Percentiles rank a stretch among this genome's conserved stretches.
These are phyloP conservation scores for Zosterops pallidus DNA, from an alignment of 2,113 vertebrate genomes.

Conservation along the genomic window DNA sequence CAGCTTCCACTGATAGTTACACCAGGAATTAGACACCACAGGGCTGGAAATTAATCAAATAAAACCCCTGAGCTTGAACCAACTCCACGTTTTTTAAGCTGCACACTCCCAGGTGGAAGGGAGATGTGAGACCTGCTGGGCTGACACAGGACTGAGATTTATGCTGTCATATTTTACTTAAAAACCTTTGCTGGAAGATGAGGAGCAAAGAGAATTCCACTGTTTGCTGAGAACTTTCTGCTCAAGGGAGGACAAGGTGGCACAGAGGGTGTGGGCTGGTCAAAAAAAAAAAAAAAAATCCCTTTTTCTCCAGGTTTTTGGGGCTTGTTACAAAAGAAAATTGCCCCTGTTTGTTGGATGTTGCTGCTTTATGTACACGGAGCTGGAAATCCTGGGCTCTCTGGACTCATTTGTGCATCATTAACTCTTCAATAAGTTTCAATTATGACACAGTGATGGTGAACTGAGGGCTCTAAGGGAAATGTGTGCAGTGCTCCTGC, in stretches of 20 bases:
- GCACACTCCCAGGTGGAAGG: neutral
- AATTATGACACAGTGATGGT: neutral
- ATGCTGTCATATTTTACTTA: rapidly evolving
- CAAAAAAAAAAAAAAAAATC: neutral
- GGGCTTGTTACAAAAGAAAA: neutral
- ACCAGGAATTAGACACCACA: neutral
- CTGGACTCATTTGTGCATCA: neutral
- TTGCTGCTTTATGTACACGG: neutral
- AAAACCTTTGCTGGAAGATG: neutral
- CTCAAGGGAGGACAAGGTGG: neutral
- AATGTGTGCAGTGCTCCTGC: neutral
- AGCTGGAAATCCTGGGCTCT: neutral
- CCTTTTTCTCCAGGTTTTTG: neutral
- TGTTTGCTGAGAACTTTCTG: neutral
- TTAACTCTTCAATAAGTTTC: neutral
- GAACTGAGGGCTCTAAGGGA: neutral
- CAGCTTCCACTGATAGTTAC: neutral
- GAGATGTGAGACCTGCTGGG: neutral
- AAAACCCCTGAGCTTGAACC: rapidly evolving
- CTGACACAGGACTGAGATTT: neutral
- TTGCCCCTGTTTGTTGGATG: neutral
- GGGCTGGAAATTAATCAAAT: neutral
- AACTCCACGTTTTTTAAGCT: neutral
- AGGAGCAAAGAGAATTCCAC: neutral
- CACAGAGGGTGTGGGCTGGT: neutral